Base-by-base conservation (phyloP, 2,888 invertebrate species). In the Hedychridium roseum region DNA sequence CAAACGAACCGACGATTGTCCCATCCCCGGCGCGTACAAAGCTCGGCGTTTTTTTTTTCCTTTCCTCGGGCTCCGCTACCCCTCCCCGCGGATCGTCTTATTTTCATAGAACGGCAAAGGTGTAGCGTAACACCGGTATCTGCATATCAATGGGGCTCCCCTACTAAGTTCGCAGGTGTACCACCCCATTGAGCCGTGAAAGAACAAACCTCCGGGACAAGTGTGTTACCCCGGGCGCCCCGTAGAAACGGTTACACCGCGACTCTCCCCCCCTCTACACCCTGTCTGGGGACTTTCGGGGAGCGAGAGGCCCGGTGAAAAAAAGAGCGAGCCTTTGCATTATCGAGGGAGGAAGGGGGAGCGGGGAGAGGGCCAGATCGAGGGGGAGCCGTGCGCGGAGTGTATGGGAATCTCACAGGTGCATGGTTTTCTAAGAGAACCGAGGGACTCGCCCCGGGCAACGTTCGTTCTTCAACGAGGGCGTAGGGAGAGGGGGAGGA, bases 391-490 rank as follows among this genome's bases (percentile, higher is more conserved):
- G 56, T 45, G 49, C 27, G 57, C 45, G 35, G 54, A 58, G 54
- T 68, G 65, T 71, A 72, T 75, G 78, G 73, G 77, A 78, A 78
- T 78, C 76, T 73, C 76, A 75, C 77, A 78, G 78, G 78, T 77
- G 78, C 61, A 72, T 63, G 65, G 55, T 71, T 73, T 71, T 72
- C 65, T 68, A 66, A 70, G 71, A 68, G 67, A 51, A 44, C 36
- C 42, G 51, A 66, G 65, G 57, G 61, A 59, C 56, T 55, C 37
- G 63, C 65, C 61, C 50, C 35, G 57, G 58, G 56, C 56, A 60
- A 66, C 59, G 58, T 60, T 60, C 57, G 41, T 59, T 44, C 32
- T 21, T 52, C 44, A n/a, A 34, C 58, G 47, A 44, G 45, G 57
- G 58, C 45, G 57, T 30, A n/a, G n/a, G n/a, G 45, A 28, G 28